Base-by-base conservation (phyloP, 2,888 invertebrate species). In the Spodoptera littoralis region DNA sequence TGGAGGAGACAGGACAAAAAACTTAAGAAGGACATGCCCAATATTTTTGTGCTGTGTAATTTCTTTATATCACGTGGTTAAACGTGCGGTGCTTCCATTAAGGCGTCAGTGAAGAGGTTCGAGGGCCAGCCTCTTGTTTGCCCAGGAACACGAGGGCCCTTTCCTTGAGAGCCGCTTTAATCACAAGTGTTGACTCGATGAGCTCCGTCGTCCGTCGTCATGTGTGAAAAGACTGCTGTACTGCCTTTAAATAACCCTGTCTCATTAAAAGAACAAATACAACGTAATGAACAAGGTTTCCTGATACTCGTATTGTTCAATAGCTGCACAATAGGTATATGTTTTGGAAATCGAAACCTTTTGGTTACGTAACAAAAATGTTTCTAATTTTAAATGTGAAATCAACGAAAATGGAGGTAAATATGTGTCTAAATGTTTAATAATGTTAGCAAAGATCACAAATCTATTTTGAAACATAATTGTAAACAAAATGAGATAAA, bases 171-270 rank as follows among this genome's bases (percentile, higher is more conserved):
- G 88, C 82, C 83, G 86, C 90, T 91, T 89, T 93, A 93, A 93
- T 92, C 91, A 90, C 83, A 73, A 93, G 92, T 89, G 91, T 88
- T 87, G 87, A 85, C 88, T 88, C 85, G 85, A 90, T 87, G 82
- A 82, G 81, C 75, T 59, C 53, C 68, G 65, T 65, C 76, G 73
- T 62, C 51, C 60, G 62, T 62, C 70, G 64, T 74, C 73, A 76
- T 69, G 78, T 74, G 76, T 77, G 76, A 77, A 84, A 84, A 84
- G 79, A 79, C 76, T 79, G 62, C 75, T 58, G 60, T 59, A 45
- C 24, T 41, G 65, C 44, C 67, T 71, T 73, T 42, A 72, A 72
- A 62, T 61, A 61, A 64, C 57, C 51, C 45, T 46, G 24, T 12
- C 13, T 45, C 36, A 68, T 59, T 51, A 45, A 47, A 54, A 50